A percentile compares a stretch with the other conserved stretches of the same genome.
Evolutionary conservation across 2,113 vertebrate genomes (phyloP).

Genomic region (Fregata magnificens): DNA sequence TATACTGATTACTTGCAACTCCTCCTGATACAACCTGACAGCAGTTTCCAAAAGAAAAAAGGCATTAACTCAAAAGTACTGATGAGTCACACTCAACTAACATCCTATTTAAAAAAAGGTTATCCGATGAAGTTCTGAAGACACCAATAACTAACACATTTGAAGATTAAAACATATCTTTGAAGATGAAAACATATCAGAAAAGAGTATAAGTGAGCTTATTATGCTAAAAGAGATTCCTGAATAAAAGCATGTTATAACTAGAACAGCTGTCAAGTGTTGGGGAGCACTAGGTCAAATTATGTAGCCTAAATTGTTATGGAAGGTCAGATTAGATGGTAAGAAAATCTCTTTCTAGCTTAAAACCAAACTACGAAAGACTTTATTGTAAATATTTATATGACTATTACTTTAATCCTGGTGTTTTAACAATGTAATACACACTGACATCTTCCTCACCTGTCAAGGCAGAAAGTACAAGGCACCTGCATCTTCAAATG

Average conservation of each 20-base stretch:
- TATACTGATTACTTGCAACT: constrained; percentile 93
- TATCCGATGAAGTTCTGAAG: background rate
- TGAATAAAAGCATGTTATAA: background rate
- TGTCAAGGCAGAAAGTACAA: background rate
- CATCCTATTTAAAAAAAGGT: background rate
- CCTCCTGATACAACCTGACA: constrained; percentile 91
- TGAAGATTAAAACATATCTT: background rate
- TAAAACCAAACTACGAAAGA: background rate
- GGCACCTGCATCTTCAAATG: background rate
- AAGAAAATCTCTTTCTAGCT: background rate
- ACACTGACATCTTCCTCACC: background rate
- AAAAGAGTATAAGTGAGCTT: background rate
- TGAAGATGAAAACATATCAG: background rate
- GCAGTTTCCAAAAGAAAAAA: background rate
- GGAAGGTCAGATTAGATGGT: background rate
- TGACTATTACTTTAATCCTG: background rate
- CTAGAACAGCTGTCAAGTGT: background rate
- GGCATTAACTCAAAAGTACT: background rate
- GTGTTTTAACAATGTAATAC: background rate
- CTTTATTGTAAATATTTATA: background rate
- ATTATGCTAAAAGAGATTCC: background rate
- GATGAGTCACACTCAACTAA: background rate
- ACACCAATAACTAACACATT: background rate
- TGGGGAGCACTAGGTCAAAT: background rate
- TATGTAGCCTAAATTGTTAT: background rate